These are phyloP conservation scores for Kuschelorhynchus macadamiae DNA, from an alignment of 2,888 invertebrate species.

Conservation along the genomic window DNA sequence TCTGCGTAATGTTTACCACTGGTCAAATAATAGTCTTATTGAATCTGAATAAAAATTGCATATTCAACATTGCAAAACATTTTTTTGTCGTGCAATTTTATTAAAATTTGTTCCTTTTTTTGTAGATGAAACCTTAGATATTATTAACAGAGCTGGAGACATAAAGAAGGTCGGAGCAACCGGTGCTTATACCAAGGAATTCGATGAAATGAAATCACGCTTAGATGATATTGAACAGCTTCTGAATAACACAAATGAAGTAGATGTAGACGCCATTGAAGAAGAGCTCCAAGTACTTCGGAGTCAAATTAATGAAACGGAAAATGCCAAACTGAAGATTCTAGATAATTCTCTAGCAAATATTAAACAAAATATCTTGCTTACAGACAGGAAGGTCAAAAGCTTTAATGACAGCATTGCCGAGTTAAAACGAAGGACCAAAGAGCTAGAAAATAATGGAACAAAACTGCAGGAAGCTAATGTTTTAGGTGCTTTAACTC, in stretches of 20 bases:
- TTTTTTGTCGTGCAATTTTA: too few species aligned
- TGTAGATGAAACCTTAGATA: slow-evolving; percentile 80
- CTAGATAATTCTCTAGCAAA: slow-evolving; percentile 77
- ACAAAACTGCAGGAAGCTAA: slow-evolving; percentile 86
- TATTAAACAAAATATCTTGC: slow-evolving; percentile 81
- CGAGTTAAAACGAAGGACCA: slow-evolving; percentile 78
- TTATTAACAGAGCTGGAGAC: slow-evolving; percentile 90
- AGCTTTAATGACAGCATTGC: slow-evolving; percentile 76
- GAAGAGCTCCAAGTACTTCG: slow-evolving; percentile 74
- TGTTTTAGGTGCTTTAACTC: slow-evolving; percentile 94
- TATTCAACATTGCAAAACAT: too few species aligned
- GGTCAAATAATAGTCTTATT: too few species aligned
- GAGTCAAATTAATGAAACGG: slow-evolving; percentile 72
- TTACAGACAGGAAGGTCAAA: slow-evolving; percentile 80
- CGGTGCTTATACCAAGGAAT: slow-evolving; percentile 96
- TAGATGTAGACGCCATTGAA: slow-evolving; percentile 77
- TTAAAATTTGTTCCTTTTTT: too few species aligned
- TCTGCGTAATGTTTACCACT: too few species aligned
- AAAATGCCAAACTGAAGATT: slow-evolving; percentile 75
- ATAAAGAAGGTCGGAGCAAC: slow-evolving; percentile 97
- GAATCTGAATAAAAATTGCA: too few species aligned
- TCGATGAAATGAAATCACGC: slow-evolving; percentile 91
- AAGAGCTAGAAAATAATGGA: slow-evolving; percentile 87
- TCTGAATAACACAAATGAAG: slow-evolving; percentile 85
- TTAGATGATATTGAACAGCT: slow-evolving; percentile 84